Evolutionary conservation across 2,113 vertebrate species (phyloP).

Genomic region (Eubucco bourcierii): DNA sequence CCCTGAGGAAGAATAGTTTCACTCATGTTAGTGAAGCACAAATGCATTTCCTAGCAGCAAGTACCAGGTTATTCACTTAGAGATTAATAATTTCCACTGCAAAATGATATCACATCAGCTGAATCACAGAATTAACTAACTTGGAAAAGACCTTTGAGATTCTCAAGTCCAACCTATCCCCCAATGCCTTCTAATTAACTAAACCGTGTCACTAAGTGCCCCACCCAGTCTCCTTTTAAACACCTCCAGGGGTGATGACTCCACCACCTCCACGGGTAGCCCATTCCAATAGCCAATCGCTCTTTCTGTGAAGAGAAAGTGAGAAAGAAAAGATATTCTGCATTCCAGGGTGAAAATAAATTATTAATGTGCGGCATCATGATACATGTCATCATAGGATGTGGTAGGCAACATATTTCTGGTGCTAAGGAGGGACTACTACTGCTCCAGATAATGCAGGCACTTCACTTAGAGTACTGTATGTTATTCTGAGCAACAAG

Average conservation of each 20-base stretch:
- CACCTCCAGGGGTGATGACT: no score
- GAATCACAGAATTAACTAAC: background rate
- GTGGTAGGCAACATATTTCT: background rate
- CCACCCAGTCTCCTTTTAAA: no score
- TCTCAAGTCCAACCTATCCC: no score
- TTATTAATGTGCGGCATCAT: background rate
- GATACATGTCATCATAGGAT: background rate
- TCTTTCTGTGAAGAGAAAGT: background rate
- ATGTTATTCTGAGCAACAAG: background rate
- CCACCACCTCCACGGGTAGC: no score
- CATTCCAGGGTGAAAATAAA: background rate
- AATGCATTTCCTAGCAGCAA: background rate
- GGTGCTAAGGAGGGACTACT: background rate
- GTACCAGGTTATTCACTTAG: background rate
- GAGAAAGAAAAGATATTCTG: background rate
- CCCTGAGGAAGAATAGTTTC: background rate
- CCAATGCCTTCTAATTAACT: no score
- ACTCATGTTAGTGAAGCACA: background rate
- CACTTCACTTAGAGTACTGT: background rate
- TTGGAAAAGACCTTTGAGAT: no score
- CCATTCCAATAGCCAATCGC: no score
- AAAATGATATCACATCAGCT: background rate
- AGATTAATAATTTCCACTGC: background rate
- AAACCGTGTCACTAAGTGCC: no score
- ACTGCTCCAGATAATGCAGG: no score